Evolutionary conservation across 1,140 invertebrate species (phyloP).

Genomic region (Cotesia glomerata): DNA sequence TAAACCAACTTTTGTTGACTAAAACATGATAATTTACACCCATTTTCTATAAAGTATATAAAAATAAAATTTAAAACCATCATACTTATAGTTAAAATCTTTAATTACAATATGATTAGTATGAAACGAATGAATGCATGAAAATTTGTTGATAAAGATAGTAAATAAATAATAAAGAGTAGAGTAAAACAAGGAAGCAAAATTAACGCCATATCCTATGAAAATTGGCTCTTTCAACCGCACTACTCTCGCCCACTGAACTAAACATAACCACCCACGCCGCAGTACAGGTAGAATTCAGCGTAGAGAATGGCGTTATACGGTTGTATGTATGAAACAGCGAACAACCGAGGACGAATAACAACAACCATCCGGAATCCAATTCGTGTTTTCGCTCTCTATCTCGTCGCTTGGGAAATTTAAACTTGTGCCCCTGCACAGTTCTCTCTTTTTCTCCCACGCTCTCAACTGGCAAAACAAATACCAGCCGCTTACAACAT

Average conservation of each 20-base stretch:
- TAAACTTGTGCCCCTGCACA: conserved; percentile 11
- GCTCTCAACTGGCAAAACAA: conserved; percentile 4
- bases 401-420: conserved; percentile 29
- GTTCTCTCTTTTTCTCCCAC: neutral
- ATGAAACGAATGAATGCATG: neutral
- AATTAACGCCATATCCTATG: neutral
- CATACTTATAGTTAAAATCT: too few relatives aligned
- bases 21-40: too few relatives aligned
- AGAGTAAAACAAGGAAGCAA: neutral
- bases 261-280: neutral
- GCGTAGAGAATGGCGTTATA: conserved; percentile 5
- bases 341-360: conserved; percentile 9
- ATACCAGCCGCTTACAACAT: conserved; percentile 4
- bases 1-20: too few relatives aligned
- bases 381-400: conserved; percentile 20
- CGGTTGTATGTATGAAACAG: conserved; percentile 9
- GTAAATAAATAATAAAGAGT: neutral
- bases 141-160: neutral
- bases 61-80: too few relatives aligned
- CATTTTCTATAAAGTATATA: too few relatives aligned
- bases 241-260: neutral
- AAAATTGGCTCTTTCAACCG: conserved; percentile 17
- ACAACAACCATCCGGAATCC: conserved; percentile 23
- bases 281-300: neutral
- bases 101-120: too few relatives aligned